Evolutionary conservation across 2,797 vertebrate species (phyloP), one percentile per base, ranked within the genome.

Genomic region (Paratrypauchen microcephalus): DNA sequence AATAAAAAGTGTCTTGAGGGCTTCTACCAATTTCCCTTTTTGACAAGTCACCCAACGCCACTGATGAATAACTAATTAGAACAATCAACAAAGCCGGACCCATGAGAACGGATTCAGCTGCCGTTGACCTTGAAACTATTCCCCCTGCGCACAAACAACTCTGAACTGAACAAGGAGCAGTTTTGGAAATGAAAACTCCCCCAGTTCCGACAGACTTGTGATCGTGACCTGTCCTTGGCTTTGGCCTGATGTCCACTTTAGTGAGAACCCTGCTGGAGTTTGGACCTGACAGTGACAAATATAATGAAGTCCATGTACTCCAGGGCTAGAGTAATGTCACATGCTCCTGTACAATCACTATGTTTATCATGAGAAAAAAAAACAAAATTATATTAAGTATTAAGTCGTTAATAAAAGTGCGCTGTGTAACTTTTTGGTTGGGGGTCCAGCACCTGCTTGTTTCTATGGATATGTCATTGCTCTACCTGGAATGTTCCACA

Each of bases 41-140:
- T 77, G 76, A 88, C 87, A 83, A 89, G 69, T 69, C 74, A 83
- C 70, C 80, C 19, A 65, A 68, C 70, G 75, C 65, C 67, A 65
- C 74, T 80, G 78, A 84, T 84, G 79, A 88, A 86, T 82, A 88
- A 81, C 79, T 81, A 77, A 83, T 87, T 83, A 88, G 87, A 86
- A 77, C 87, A 86, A 84, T 89, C 81, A 86, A 85, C 83, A 83
- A 58, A 73, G 72, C 48, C 75, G 54, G 68, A 63, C 76, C 75
- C 65, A 79, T 65, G 8, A 70, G 39, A 19, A 78, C 68, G 76
- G 78, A 86, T 82, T 86, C 82, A 82, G 36, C 60, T 57, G 4
- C 23, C 66, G 86, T 84, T 79, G 81, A 75, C 85, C 82, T 87
- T 81, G 83, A 88, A 66, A 78, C 78, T 9, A 19, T 41, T 41